Conservation (phyloP, 1,140 invertebrate genomes). For the Onthophagus taurus region DNA sequence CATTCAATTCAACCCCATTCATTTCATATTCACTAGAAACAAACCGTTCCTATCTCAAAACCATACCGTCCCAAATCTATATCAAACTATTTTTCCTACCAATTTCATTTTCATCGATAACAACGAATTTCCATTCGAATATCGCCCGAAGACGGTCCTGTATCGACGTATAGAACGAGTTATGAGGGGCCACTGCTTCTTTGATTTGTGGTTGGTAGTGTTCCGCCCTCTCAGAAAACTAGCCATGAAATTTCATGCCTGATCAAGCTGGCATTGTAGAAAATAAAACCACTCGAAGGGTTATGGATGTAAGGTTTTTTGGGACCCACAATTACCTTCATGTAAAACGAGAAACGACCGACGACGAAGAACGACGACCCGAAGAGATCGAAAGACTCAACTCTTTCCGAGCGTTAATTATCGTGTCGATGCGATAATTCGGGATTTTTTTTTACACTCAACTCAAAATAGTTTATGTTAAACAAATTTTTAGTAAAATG, state of each 20-base stretch:
- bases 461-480: too few relatives aligned
- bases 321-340: slow-evolving; percentile 1
- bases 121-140: too few relatives aligned
- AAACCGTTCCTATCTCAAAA: too few relatives aligned
- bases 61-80: too few relatives aligned
- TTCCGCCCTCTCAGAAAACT: slow-evolving; percentile 22
- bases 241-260: slow-evolving; percentile 20
- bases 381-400: neutral
- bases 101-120: too few relatives aligned
- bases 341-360: neutral
- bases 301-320: slow-evolving; percentile 5
- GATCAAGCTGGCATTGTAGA: slow-evolving; percentile 12
- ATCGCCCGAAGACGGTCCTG: slow-evolving; percentile 18
- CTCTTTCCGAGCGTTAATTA: neutral
- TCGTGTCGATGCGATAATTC: neutral
- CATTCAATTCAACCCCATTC: too few relatives aligned
- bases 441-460: neutral
- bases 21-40: too few relatives aligned
- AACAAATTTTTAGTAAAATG: too few relatives aligned
- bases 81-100: too few relatives aligned
- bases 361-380: neutral
- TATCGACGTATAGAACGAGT: slow-evolving; percentile 18
- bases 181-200: slow-evolving; percentile 23
- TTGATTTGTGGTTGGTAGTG: slow-evolving; percentile 27
- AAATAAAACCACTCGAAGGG: slow-evolving; percentile 12